Evolutionary conservation across 2,888 invertebrate genomes (phyloP).

Genomic region (Nymphalis c-album): DNA sequence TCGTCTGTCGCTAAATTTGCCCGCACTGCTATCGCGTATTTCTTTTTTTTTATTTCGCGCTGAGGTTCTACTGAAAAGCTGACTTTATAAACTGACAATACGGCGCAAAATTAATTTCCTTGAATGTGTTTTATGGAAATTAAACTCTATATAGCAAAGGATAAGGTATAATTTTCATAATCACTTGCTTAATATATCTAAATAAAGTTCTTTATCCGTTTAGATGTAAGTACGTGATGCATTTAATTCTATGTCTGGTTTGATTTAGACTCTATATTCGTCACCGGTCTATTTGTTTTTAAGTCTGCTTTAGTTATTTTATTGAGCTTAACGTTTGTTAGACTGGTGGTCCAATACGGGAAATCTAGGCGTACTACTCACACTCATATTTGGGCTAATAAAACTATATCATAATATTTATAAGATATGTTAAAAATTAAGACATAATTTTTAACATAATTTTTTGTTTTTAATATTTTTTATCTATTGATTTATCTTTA

Average conservation of each 20-base stretch:
- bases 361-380: no score
- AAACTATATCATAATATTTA: no score
- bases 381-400: no score
- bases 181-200: neutral
- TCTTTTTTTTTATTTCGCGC: slow-evolving; percentile 28
- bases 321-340: neutral
- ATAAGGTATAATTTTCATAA: neutral
- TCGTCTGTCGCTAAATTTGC: slow-evolving; percentile 58
- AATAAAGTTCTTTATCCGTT: slow-evolving; percentile 48
- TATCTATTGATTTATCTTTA: no score
- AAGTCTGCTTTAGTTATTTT: neutral
- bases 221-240: slow-evolving; percentile 56
- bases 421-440: no score
- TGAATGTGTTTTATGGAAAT: slow-evolving; percentile 36
- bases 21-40: slow-evolving; percentile 44
- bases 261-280: slow-evolving; percentile 51
- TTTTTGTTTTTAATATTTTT: no score
- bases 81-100: slow-evolving; percentile 33
- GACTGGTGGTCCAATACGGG: no score
- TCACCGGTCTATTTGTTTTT: slow-evolving; percentile 42
- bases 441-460: no score
- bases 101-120: slow-evolving; percentile 33
- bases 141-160: slow-evolving; percentile 30
- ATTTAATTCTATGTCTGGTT: slow-evolving; percentile 50
- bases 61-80: slow-evolving; percentile 28